Percentiles rank a stretch among this genome's conserved stretches.
phyloP scores from a whole-genome alignment of 2,113 vertebrate species.

The Pelmatolapia mariae region DNA sequence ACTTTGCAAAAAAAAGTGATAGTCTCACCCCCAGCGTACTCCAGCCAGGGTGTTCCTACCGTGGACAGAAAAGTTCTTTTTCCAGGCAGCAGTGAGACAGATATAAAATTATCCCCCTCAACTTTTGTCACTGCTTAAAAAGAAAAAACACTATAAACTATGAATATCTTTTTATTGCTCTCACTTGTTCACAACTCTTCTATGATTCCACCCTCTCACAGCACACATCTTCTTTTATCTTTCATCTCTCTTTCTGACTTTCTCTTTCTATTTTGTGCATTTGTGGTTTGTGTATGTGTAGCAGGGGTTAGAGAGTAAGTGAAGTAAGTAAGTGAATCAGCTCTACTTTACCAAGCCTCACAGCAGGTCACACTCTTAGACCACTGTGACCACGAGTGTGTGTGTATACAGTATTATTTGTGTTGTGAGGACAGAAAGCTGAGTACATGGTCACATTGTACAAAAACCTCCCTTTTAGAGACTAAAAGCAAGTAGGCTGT shows the following conservation, averaged over 20 bases:
- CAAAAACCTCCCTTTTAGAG: not conserved
- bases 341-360: not conserved
- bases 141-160: not conserved
- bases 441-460: not conserved
- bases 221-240: constrained; percentile 1
- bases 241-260: constrained; percentile 12
- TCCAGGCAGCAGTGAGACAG: not conserved
- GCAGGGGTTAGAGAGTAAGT: not conserved
- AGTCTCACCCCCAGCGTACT: constrained; percentile 49
- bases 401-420: not conserved
- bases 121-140: not conserved
- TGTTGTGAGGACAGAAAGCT: not conserved
- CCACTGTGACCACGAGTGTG: constrained; percentile 12
- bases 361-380: constrained; percentile 36
- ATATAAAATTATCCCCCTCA: not conserved
- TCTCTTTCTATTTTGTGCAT: constrained; percentile 24
- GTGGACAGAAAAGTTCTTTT: constrained; percentile 9
- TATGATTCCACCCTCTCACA: constrained; percentile 13
- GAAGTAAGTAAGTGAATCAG: constrained; percentile 22
- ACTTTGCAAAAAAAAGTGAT: too few species aligned
- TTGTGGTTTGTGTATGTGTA: constrained; percentile 36
- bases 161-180: not conserved
- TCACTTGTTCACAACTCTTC: not conserved
- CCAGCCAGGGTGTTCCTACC: not conserved
- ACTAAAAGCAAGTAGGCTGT: not conserved